Conservation (phyloP, 2,113 vertebrate species). For the Bostrychus sinensis region DNA sequence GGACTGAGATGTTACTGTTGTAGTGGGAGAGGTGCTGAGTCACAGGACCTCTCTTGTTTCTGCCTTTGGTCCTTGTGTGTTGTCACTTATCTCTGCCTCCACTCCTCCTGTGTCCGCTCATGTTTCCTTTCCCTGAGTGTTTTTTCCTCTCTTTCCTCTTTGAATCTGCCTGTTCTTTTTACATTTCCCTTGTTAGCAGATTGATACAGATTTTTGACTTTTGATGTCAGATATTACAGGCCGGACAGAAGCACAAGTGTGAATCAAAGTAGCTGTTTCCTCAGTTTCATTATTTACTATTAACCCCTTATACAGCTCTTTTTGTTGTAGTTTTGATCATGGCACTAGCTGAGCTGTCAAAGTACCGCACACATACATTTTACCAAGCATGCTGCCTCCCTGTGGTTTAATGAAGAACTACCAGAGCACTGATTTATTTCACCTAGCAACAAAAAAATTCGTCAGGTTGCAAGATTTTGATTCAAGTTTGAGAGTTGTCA, state of each 20-base stretch:
- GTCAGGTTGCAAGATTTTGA: neutral
- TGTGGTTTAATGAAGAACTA: conserved; percentile 52
- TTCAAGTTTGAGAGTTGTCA: no score
- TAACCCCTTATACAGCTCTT: conserved; percentile 31
- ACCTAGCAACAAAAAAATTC: neutral
- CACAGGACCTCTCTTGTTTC: conserved; percentile 46
- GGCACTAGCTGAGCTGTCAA: conserved; percentile 20
- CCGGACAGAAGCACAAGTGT: conserved; percentile 29
- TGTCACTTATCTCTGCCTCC: conserved; percentile 52
- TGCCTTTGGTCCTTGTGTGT: conserved; percentile 22
- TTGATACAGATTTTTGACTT: conserved; percentile 21
- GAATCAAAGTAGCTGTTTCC: conserved; percentile 47
- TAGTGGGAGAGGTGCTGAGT: conserved; percentile 53
- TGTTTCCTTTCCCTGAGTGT: conserved; percentile 44
- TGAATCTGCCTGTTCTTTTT: conserved; percentile 25
- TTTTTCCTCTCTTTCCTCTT: conserved; percentile 28
- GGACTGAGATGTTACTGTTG: neutral
- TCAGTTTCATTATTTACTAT: conserved; percentile 40
- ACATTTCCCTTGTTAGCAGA: conserved; percentile 33
- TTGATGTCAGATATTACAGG: conserved; percentile 35
- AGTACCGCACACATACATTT: conserved; percentile 33
- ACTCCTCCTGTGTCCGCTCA: conserved; percentile 19
- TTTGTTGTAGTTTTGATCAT: conserved; percentile 46
- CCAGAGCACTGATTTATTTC: conserved; percentile 13
- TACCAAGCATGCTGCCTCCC: conserved; percentile 55